Evolutionary conservation across 2,888 invertebrate genomes (phyloP), one percentile per base, ranked within the genome.

Genomic region (Anthoptus insignis): DNA sequence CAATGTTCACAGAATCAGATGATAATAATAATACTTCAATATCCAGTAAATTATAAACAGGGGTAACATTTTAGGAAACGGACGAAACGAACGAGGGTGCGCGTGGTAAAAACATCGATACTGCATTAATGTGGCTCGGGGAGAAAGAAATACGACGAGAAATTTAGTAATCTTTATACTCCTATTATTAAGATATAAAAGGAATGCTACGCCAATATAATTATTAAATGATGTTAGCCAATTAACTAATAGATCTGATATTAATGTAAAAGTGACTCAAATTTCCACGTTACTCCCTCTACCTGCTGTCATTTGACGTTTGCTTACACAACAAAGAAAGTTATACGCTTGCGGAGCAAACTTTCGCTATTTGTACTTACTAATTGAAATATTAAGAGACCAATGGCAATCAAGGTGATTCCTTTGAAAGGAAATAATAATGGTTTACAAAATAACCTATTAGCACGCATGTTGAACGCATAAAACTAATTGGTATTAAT

Each of bases 321-420:
- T 81, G 83, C 90, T 93, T 92, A 92, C 88, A 92, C 93, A 93
- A 93, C 91, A 87, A 91, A 88, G 92, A 92, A 93, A 93, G 91
- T 90, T 90, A 87, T 70, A 86, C 85, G 88, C 84, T 88, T 84
- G 86, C 86, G 86, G 83, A 81, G 85, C 83, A 81, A 81, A 83
- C 93, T 92, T 93, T 93, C 91, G 89, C 92, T 86, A 80, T 88
- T 88, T 89, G 89, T 88, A 52, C 37, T 64, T 57, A 53, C 24
- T 52, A 52, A 52, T 37, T 45, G 32, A 47, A 29, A 57, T 37
- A 64, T 45, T 37, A 37, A 47, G 14, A 47, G 19, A 37, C 29
- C 14, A 53, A 22, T 45, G 13, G 11, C 45, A 45, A 45, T 24
- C 59, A 59, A 32, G 45, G 53, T 19, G 14, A 52, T 29, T 11